A percentile compares a stretch with the other conserved stretches of the same genome.
These are phyloP conservation scores for Bombus waltoni DNA, from an alignment of 1,140 invertebrate genomes.

Conservation along the genomic window DNA sequence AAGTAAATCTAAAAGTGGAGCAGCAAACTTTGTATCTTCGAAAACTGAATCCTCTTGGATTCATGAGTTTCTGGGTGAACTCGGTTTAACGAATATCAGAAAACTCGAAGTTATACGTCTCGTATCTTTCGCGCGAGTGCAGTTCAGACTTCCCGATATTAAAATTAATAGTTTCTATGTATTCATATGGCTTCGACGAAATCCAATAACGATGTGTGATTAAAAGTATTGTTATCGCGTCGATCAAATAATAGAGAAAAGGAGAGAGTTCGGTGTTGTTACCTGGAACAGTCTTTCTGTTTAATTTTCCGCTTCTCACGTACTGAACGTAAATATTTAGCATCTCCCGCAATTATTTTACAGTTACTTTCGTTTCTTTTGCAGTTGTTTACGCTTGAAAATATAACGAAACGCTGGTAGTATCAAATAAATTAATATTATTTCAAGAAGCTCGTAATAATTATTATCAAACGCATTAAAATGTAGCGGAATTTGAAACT, in stretches of 20 bases:
- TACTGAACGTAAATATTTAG: background rate
- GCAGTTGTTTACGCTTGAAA: background rate
- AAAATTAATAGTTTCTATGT: background rate
- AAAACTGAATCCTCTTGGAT: constrained; percentile 36
- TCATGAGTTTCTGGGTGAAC: constrained; percentile 6
- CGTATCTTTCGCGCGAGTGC: background rate
- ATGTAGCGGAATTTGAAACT: background rate
- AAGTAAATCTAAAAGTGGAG: constrained; percentile 38
- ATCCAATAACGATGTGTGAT: background rate
- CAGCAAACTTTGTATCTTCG: constrained; percentile 45
- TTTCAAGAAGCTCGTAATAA: background rate
- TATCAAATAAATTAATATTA: background rate
- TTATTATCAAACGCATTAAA: background rate
- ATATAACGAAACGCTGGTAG: background rate
- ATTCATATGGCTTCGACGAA: background rate
- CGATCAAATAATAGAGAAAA: background rate
- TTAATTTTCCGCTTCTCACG: background rate
- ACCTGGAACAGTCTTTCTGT: background rate
- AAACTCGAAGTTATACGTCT: background rate
- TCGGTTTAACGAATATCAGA: constrained; percentile 3
- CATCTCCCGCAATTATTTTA: background rate
- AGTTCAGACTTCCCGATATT: background rate
- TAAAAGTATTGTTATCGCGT: background rate
- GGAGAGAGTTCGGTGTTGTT: background rate
- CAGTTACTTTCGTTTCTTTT: background rate